phyloP scores from a whole-genome alignment of 2,888 invertebrate genomes.

The Melipona bicolor region DNA sequence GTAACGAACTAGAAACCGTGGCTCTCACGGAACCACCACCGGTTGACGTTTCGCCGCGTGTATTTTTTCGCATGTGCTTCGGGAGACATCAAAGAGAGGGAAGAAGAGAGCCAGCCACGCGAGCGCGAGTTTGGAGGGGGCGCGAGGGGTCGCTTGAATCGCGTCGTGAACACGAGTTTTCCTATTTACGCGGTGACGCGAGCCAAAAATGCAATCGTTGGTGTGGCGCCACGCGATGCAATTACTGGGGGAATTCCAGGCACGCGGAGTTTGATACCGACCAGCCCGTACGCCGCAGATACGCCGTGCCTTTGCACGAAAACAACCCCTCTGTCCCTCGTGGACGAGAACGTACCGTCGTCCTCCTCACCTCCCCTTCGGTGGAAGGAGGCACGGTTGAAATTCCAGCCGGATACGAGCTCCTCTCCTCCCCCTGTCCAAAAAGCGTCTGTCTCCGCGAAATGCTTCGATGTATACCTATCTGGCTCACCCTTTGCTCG shows the following conservation, averaged over 20 bases:
- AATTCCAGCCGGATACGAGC: slow-evolving; percentile 74
- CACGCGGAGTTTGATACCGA: slow-evolving; percentile 79
- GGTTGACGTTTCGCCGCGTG: not conserved
- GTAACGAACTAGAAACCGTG: not conserved
- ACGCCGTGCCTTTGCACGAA: slow-evolving; percentile 71
- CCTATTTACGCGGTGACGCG: slow-evolving; percentile 71
- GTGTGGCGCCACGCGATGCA: slow-evolving; percentile 78
- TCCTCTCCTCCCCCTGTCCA: not conserved
- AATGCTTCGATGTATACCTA: slow-evolving; percentile 31
- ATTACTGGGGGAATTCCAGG: slow-evolving; percentile 82
- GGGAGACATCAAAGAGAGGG: slow-evolving; percentile 9
- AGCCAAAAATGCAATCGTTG: slow-evolving; percentile 78
- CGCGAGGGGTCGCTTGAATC: not conserved
- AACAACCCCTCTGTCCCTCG: slow-evolving; percentile 71
- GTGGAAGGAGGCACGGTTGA: slow-evolving; percentile 65
- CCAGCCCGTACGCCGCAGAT: slow-evolving; percentile 64
- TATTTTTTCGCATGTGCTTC: not conserved
- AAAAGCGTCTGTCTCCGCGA: slow-evolving; percentile 66
- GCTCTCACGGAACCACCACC: slow-evolving; percentile 1
- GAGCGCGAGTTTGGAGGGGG: not conserved
- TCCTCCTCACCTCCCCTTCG: slow-evolving; percentile 7
- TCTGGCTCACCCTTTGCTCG: slow-evolving; percentile 34
- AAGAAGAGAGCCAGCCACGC: not conserved
- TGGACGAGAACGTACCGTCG: slow-evolving; percentile 10
- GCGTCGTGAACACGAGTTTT: slow-evolving; percentile 57